Base-by-base conservation (phyloP, 2,797 vertebrate species). In the Champsocephalus esox region DNA sequence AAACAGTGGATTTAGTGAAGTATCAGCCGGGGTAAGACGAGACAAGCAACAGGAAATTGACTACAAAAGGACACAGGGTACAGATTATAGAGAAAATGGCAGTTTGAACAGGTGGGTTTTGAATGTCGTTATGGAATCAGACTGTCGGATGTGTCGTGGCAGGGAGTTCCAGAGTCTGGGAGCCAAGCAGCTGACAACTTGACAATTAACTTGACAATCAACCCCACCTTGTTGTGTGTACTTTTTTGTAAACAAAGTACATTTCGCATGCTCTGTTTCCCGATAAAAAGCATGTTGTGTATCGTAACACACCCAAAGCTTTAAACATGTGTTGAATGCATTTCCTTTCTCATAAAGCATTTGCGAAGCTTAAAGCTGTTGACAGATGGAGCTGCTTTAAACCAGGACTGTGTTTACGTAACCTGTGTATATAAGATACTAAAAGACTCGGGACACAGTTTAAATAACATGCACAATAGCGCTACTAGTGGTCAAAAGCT, bases 281-380 rank as follows among this genome's bases (percentile, higher is more conserved):
- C 68, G 12, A 17, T 12, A 45, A 51, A 57, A 24, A 14, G 7
- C 32, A 21, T 10, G 45, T 9, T 45, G 8, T 51, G 3, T 49
- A 12, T 17, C 28, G 24, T 32, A 12, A 58, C n/a, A 12, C n/a
- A n/a, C 1, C 24, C 16, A 6, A 52, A 14, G 12, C 28, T 1
- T 28, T 28, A 28, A 28, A 43, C 57, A 69, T 17, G n/a, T 64
- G 49, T 51, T 65, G n/a, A 64, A 64, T 50, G 10, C 10, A 16
- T 60, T 60, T 45, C 13, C 2, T 44, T 44, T 41, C 12, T 46
- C 21, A 45, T 45, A 13, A 28, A 28, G 28, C 28, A 28, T 28
- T 28, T 28, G 28, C 28, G 4, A 28, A 17, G 43, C 19, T n/a
- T 32, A 9, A 41, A 45, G 11, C 34, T 49, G 52, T 55, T 4